Conservation (phyloP, 2,797 vertebrate species). For the Chanos chanos region DNA sequence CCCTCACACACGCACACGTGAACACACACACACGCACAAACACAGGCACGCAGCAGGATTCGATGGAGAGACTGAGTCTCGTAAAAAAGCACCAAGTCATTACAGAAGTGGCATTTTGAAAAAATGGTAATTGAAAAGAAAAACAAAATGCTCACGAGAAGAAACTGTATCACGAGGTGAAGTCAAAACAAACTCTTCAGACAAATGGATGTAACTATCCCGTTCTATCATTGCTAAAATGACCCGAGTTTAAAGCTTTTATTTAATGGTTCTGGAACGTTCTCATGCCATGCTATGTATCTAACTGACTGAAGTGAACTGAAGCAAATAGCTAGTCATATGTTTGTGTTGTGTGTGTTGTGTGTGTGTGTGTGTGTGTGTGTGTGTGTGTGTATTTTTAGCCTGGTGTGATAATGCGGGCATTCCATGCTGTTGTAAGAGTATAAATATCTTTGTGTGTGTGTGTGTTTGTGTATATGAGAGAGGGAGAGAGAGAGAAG, state of each 20-base stretch:
- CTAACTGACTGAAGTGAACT: background rate
- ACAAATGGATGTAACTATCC: too few species aligned
- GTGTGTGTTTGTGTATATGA: too few species aligned
- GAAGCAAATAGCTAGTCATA: background rate
- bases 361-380: background rate
- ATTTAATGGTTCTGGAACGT: conserved; percentile 5
- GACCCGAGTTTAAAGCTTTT: background rate
- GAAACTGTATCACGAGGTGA: background rate
- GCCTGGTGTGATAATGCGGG: too few species aligned
- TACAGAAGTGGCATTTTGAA: conserved; percentile 19
- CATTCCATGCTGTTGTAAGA: background rate
- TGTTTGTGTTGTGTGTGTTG: background rate
- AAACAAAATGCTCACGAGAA: too few species aligned
- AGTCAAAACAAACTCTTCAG: too few species aligned
- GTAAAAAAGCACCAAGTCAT: conserved; percentile 1
- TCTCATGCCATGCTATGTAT: conserved; percentile 1
- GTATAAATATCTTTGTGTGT: background rate
- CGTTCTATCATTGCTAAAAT: background rate
- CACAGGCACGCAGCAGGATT: conserved; percentile 20
- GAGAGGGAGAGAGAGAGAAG: too few species aligned
- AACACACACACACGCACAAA: background rate
- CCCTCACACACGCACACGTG: too few species aligned
- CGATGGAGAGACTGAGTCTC: background rate
- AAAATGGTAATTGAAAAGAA: conserved; percentile 9
- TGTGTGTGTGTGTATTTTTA: background rate